Evolutionary conservation across 1,140 invertebrate species (phyloP).

Genomic region (Pectinophora gossypiella): DNA sequence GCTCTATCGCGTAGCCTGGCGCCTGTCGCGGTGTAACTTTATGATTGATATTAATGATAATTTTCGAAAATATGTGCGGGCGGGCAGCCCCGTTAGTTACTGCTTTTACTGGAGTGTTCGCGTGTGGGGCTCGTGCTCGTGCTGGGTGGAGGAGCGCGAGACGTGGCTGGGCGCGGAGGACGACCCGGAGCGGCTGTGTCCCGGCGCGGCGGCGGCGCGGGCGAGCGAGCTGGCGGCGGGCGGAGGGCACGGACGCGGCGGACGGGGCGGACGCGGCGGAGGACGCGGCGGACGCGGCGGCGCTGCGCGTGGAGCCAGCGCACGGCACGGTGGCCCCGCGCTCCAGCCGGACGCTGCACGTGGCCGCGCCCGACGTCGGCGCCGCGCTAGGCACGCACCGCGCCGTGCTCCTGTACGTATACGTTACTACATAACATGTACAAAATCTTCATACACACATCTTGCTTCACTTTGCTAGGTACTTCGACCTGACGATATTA

Average conservation of each 20-base stretch:
- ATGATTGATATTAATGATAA: no score
- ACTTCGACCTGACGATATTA: no score
- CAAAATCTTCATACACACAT: no score
- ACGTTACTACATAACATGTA: no score
- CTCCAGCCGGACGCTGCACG: constrained; percentile 13
- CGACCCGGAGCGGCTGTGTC: constrained; percentile 8
- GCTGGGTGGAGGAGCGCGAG: constrained; percentile 14
- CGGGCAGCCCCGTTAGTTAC: constrained; percentile 10
- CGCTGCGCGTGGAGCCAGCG: constrained; percentile 23
- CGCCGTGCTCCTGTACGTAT: constrained; percentile 43
- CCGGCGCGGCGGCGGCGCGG: constrained; percentile 9
- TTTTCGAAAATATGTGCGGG: no score
- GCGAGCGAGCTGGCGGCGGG: neutral
- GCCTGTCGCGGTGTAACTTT: neutral
- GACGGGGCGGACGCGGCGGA: neutral
- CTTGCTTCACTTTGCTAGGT: no score
- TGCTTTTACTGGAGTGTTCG: constrained; percentile 33
- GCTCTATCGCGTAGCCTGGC: neutral
- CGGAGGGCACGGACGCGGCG: neutral
- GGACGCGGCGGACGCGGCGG: constrained; percentile 2
- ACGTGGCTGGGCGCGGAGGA: constrained; percentile 1
- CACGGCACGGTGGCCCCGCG: constrained; percentile 16
- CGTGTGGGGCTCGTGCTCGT: constrained; percentile 31
- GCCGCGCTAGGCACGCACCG: constrained; percentile 24
- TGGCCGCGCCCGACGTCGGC: constrained; percentile 29